Evolutionary conservation across 2,797 vertebrate species (phyloP).

Genomic region (Pantherophis vulpinus): DNA sequence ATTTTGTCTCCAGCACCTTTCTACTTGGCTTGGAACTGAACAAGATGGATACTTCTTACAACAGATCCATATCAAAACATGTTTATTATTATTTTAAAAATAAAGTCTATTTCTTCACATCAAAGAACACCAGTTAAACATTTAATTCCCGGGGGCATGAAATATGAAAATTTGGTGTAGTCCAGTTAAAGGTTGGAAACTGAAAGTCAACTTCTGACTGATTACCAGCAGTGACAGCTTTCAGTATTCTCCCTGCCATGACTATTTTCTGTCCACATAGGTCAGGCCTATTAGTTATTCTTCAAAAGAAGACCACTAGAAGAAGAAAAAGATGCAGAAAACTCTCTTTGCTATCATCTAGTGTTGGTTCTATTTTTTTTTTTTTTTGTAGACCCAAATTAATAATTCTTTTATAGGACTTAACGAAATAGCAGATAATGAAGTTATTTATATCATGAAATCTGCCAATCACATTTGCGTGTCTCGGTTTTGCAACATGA

Average conservation of each 20-base stretch:
- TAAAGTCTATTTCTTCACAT: neutral
- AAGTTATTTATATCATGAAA: neutral
- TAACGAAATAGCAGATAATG: neutral
- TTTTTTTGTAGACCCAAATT: neutral
- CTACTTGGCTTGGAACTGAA: no score
- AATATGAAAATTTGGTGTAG: neutral
- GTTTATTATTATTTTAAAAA: neutral
- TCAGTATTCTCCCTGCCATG: neutral
- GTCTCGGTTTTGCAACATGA: neutral
- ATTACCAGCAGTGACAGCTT: neutral
- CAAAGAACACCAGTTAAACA: neutral
- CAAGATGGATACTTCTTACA: no score
- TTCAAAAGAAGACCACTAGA: neutral
- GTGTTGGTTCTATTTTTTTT: neutral
- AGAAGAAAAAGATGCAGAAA: neutral
- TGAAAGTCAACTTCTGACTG: neutral
- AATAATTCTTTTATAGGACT: neutral
- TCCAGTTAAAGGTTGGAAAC: neutral
- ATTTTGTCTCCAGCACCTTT: no score
- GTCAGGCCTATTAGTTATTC: neutral
- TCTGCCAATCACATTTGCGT: neutral
- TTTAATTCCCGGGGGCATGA: neutral
- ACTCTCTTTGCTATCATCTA: neutral
- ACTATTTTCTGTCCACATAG: neutral
- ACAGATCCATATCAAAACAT: neutral